Percentiles rank a stretch among this genome's conserved stretches.
phyloP scores from a whole-genome alignment of 2,797 vertebrate genomes.

The Numenius phaeopus region DNA sequence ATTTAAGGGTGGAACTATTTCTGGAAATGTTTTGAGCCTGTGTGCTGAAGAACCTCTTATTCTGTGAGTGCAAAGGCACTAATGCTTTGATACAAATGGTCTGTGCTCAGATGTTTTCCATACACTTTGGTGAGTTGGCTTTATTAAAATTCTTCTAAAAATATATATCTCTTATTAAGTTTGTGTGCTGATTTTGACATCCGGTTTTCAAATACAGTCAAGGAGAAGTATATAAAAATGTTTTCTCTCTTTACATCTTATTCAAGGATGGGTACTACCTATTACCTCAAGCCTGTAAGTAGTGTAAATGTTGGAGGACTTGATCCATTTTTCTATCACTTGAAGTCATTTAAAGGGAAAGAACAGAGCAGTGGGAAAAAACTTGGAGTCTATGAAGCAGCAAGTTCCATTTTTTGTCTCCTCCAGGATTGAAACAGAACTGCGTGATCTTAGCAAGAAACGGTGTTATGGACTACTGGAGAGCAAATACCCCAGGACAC shows the following conservation, averaged over 20 bases:
- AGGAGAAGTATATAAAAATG: not conserved
- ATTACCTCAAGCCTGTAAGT: not conserved
- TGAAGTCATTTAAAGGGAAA: not conserved
- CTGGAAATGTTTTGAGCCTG: slow-evolving; percentile 7
- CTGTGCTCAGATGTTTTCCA: not conserved
- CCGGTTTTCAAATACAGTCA: not conserved
- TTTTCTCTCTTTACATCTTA: not conserved
- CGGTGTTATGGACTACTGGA: accelerated
- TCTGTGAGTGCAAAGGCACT: not conserved
- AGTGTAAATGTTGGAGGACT: not conserved
- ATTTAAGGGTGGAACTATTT: slow-evolving; percentile 52
- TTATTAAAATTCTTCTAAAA: not conserved
- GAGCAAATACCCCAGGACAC: not conserved
- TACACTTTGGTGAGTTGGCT: not conserved
- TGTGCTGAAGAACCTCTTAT: slow-evolving; percentile 19
- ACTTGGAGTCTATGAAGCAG: not conserved
- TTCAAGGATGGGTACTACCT: not conserved
- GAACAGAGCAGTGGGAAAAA: not conserved
- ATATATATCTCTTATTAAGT: not conserved
- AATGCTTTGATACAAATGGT: not conserved
- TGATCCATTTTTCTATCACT: not conserved
- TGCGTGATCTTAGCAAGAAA: not conserved
- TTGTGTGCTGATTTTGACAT: not conserved
- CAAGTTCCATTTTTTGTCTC: not conserved
- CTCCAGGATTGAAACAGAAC: not conserved